phyloP scores from a whole-genome alignment of 2,888 invertebrate species.

The Apodemia hepburni region DNA sequence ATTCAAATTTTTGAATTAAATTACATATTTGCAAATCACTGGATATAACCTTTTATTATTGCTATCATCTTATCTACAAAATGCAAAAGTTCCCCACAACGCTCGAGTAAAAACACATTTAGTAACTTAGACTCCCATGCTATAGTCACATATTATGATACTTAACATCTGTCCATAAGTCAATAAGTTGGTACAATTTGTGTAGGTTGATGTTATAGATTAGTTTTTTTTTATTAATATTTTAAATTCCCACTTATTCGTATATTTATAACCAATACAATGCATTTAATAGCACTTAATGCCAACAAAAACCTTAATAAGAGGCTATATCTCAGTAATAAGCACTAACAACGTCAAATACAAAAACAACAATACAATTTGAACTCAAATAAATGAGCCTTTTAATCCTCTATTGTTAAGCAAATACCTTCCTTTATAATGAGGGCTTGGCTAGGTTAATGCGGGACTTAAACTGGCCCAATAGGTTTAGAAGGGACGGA shows the following conservation, averaged over 20 bases:
- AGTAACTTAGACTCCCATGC: no score
- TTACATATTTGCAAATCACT: no score
- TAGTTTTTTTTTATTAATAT: no score
- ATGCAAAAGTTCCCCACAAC: no score
- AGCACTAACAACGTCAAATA: neutral
- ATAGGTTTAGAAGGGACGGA: constrained; percentile 31
- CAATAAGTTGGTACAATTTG: no score
- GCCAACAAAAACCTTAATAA: neutral
- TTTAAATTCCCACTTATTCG: neutral
- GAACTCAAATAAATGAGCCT: constrained; percentile 24
- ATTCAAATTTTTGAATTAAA: no score
- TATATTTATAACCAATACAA: neutral
- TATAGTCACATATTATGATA: no score
- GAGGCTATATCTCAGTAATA: constrained; percentile 5
- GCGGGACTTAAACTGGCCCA: constrained; percentile 30
- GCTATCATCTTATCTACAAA: no score
- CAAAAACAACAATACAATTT: constrained; percentile 16
- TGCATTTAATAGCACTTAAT: neutral
- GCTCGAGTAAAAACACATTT: no score
- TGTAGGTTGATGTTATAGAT: no score
- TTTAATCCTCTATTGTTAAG: constrained; percentile 29
- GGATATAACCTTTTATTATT: no score
- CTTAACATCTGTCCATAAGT: no score
- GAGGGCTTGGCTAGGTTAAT: constrained; percentile 33
- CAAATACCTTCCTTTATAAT: constrained; percentile 31